Evolutionary conservation across 2,888 invertebrate species (phyloP), one percentile per base, ranked within the genome.

Genomic region (Anoncus sp.): DNA sequence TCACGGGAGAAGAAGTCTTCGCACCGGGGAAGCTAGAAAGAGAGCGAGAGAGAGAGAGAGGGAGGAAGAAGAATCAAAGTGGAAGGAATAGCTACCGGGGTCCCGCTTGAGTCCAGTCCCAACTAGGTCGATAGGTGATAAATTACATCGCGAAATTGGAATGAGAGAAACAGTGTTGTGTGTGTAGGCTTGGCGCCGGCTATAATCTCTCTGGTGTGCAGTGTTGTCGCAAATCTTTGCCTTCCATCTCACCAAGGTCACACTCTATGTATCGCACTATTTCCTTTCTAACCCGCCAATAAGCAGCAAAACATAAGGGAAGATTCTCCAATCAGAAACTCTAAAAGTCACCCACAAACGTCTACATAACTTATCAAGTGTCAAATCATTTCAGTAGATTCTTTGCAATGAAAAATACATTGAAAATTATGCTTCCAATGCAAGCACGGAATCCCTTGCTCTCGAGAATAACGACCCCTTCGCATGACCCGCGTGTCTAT

Each of bases 61-160:
- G 3, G 40, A n/a, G 27, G 31, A 27, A n/a, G 27, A 31, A 27
- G 7, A 53, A 53, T 27, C n/a, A n/a, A 10, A 18, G 14, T 57
- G 31, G 65, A 40, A 9, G 14, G 35, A 38, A 38, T 10, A 38
- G 45, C 14, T 49, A 6, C 27, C 12, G 67, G 49, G 69, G 67
- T 60, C 40, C 45, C n/a, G n/a, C 65, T 55, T n/a, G 47, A 59
- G 63, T 65, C 49, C 66, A 81, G 77, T 77, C 75, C 80, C 83
- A 84, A 87, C 82, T 86, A 87, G 86, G 87, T 87, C 87, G 86
- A 87, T 87, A 81, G 84, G 82, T 83, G 83, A 88, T 88, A 85
- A 87, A 87, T 87, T 86, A 73, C 84, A 85, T 84, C 82, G 69
- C 74, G 66, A 27, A 57, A 31, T 40, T 49, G 38, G 38, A 22